These are phyloP conservation scores for Aphis gossypii DNA, from an alignment of 1,140 invertebrate species.

Conservation along the genomic window DNA sequence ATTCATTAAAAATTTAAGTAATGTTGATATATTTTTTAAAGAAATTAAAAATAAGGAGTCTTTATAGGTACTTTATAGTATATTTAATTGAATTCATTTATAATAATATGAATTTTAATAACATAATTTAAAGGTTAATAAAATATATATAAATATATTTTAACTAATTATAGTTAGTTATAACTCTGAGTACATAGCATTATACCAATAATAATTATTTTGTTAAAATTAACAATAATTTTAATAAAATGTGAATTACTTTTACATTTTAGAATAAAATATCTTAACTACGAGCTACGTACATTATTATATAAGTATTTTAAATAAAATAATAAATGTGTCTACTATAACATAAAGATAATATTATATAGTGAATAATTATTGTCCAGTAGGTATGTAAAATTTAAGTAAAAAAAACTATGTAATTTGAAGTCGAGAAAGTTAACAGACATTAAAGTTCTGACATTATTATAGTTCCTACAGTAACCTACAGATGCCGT, in stretches of 20 bases:
- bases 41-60: not conserved
- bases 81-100: not conserved
- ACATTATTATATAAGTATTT: not conserved
- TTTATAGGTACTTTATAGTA: too few relatives aligned
- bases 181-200: not conserved
- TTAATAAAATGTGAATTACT: not conserved
- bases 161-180: not conserved
- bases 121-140: not conserved
- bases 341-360: not conserved
- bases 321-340: not conserved
- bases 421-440: not conserved
- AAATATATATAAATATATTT: not conserved
- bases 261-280: not conserved
- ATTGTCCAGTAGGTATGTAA: not conserved
- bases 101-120: not conserved
- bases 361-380: not conserved
- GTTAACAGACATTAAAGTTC: not conserved
- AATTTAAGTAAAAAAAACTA: not conserved
- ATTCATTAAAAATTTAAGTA: not conserved
- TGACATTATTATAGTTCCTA: constrained; percentile 14
- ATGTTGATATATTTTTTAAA: not conserved
- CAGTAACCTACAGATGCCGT: constrained; percentile 37
- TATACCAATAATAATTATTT: not conserved
- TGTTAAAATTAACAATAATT: not conserved
- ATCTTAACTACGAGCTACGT: not conserved